These are phyloP conservation scores for Pseudachorutes palmiensis DNA, from an alignment of 1,140 invertebrate genomes.

Conservation along the genomic window DNA sequence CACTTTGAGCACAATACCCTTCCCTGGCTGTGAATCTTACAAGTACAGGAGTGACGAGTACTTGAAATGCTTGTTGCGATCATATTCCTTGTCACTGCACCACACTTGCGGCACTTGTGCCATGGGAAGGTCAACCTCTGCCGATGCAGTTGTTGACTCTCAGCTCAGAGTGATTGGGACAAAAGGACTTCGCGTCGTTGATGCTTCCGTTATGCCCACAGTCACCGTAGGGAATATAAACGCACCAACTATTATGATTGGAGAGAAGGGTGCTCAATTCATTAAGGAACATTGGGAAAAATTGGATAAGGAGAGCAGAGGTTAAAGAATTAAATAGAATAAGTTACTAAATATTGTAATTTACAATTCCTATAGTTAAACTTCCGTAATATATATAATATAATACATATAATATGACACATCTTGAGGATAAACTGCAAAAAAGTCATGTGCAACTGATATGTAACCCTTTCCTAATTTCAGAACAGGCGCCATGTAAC, in stretches of 20 bases:
- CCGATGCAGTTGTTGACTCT: neutral
- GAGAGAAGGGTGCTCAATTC: neutral
- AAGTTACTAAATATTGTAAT: too few relatives aligned
- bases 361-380: too few relatives aligned
- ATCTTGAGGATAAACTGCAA: too few relatives aligned
- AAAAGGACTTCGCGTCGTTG: conserved; percentile 12
- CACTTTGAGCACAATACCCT: neutral
- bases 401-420: too few relatives aligned
- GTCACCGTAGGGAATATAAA: conserved; percentile 2
- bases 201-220: conserved; percentile 11
- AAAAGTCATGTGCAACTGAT: too few relatives aligned
- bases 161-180: neutral
- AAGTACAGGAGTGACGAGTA: neutral
- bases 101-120: neutral
- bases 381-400: too few relatives aligned
- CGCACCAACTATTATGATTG: neutral
- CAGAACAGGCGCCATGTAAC: too few relatives aligned
- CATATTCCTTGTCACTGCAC: neutral
- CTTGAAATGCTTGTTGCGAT: neutral
- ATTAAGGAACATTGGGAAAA: neutral
- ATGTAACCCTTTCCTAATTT: neutral
- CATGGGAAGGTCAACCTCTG: neutral
- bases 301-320: neutral
- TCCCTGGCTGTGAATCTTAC: neutral
- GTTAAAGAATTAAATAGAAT: too few relatives aligned